Percentiles rank a stretch among this genome's conserved stretches.
phyloP scores from a whole-genome alignment of 2,113 vertebrate species.

The Epinephelus cyanopodus region DNA sequence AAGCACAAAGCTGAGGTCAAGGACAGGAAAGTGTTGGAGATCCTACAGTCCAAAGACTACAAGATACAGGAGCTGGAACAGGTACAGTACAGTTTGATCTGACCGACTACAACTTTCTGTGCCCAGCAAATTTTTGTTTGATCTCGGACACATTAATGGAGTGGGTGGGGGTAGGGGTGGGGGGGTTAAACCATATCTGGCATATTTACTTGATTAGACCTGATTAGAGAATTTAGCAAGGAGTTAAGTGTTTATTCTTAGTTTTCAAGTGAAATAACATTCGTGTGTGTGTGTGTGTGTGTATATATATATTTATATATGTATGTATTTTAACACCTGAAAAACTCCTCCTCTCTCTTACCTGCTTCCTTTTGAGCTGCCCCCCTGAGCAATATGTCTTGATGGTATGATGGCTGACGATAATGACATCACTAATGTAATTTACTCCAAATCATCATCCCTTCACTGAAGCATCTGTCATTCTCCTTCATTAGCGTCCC shows the following conservation, averaged over 20 bases:
- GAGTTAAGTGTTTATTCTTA: not conserved
- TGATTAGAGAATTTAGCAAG: no score
- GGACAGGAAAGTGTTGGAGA: constrained; percentile 93
- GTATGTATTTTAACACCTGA: not conserved
- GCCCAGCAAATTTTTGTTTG: not conserved
- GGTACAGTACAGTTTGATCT: constrained; percentile 78
- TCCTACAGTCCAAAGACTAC: constrained; percentile 92
- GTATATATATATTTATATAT: no score
- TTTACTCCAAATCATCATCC: constrained; percentile 77
- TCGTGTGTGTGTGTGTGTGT: not conserved
- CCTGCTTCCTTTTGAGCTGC: constrained; percentile 9
- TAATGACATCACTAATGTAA: constrained; percentile 76
- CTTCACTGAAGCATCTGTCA: constrained; percentile 78
- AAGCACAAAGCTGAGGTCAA: constrained; percentile 94
- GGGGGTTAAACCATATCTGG: not conserved
- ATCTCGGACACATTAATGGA: not conserved
- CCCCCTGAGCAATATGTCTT: constrained; percentile 40
- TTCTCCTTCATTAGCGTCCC: constrained; percentile 77
- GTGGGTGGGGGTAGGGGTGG: no score
- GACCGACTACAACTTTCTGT: not conserved
- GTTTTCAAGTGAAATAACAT: not conserved
- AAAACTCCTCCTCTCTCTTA: constrained; percentile 19
- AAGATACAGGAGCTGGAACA: constrained; percentile 90
- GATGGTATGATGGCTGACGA: constrained; percentile 67
- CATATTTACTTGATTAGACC: not conserved